Base-by-base conservation (phyloP, 2,113 vertebrate species). In the Rhodinocichla rosea region DNA sequence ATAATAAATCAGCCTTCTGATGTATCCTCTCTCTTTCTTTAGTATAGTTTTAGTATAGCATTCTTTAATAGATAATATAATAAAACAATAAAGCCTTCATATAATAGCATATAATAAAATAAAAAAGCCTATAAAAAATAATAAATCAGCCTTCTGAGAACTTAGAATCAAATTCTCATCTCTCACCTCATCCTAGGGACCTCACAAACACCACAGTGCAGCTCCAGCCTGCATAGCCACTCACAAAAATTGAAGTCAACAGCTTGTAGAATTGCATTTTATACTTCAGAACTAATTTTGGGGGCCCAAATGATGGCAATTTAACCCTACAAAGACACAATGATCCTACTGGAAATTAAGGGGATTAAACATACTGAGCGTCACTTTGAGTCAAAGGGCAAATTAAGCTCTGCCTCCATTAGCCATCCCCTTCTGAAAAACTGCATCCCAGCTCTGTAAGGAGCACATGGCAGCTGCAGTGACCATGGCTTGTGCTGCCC, bases 391-490 rank as follows among this genome's bases (percentile, higher is more conserved):
- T 24, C 60, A 60, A 74, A 82, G 49, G 27, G 53, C 40, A 59
- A 60, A 52, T 44, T 4, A 44, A 21, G 4, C 50, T 20, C 13
- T n/a, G 39, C 39, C 23, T 67, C 6, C 1, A 49, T 60, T 2
- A 74, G 45, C 22, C 55, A 74, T 2, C 13, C 28, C 15, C 37
- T 30, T 40, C 42, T 33, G 30, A 42, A 75, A 42, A 3, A 2
- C 56, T 6, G 5, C 1, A 20, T 40, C 19, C 10, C 55, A 32
- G 32, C 5, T 10, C 2, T 7, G 15, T 0, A 55, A 10, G 9
- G 9, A 53, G 33, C 78, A 28, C 30, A 3, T 0, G 15, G 33
- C 3, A 65, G 16, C 3, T 3, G 1, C 32, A 3, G 15, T 1
- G 32, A 1, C 12, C 2, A 1, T 1, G 28, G 39, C 42, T 18